These are phyloP conservation scores for Tragelaphus imberbis DNA, from an alignment of 2,113 vertebrate species.

Conservation along the genomic window DNA sequence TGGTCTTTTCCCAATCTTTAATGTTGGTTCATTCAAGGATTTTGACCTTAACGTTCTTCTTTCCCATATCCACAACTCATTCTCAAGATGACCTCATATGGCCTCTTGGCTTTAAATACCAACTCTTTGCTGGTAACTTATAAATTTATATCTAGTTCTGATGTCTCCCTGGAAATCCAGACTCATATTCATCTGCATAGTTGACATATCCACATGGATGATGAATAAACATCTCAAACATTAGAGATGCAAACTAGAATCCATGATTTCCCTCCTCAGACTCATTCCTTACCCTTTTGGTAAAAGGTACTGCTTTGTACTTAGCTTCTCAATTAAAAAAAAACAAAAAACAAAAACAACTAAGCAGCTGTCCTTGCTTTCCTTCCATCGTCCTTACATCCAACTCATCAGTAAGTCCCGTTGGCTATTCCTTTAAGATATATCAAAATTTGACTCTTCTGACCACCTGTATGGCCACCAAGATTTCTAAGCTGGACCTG, in stretches of 20 bases:
- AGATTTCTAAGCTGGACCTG: neutral
- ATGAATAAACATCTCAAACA: neutral
- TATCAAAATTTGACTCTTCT: neutral
- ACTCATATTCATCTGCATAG: neutral
- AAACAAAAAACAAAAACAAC: neutral
- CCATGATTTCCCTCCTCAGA: neutral
- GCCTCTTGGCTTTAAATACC: neutral
- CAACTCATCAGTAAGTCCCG: neutral
- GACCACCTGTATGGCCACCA: neutral
- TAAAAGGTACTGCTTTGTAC: neutral
- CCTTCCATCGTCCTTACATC: neutral
- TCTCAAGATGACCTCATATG: neutral
- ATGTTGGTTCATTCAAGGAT: neutral
- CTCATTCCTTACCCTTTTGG: neutral
- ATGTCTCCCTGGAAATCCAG: neutral
- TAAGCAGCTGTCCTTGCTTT: neutral
- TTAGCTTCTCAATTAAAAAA: neutral
- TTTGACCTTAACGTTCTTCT: neutral
- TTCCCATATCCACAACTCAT: neutral
- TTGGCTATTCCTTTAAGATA: neutral
- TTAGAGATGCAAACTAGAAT: neutral
- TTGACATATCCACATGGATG: neutral
- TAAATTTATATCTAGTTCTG: neutral
- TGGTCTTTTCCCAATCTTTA: neutral
- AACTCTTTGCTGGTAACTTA: neutral